A percentile compares a stretch with the other conserved stretches of the same genome.
phyloP scores from a whole-genome alignment of 1,140 invertebrate genomes.

The Uloborus diversus region DNA sequence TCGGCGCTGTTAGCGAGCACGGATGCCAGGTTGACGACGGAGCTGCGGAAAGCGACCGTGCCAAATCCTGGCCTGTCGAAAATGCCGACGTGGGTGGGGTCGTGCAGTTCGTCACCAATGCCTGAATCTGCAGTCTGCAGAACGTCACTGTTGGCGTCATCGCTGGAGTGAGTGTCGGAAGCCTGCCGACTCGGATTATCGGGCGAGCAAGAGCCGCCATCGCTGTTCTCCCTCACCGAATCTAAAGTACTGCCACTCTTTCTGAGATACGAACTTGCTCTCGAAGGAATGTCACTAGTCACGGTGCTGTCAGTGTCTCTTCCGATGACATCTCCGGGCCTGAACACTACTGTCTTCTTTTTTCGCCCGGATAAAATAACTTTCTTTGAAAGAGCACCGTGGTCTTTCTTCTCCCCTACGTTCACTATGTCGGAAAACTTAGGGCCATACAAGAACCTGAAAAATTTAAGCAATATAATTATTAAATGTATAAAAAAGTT shows the following conservation, averaged over 20 bases:
- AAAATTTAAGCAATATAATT: constrained; percentile 3
- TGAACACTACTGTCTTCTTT: constrained; percentile 24
- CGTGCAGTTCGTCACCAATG: constrained; percentile 58
- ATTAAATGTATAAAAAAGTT: no score
- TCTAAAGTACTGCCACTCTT: neutral
- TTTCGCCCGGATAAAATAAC: neutral
- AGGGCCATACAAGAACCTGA: constrained; percentile 2
- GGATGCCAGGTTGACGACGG: constrained; percentile 13
- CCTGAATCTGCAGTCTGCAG: constrained; percentile 46
- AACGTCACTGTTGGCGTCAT: constrained; percentile 36
- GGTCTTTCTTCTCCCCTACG: neutral
- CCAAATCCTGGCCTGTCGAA: constrained; percentile 93
- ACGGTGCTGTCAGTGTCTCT: neutral
- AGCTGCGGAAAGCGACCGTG: constrained; percentile 80
- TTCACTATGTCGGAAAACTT: constrained; percentile 61
- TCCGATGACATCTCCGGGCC: neutral
- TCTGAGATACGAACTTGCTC: neutral
- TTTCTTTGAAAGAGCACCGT: neutral
- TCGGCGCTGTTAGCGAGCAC: neutral
- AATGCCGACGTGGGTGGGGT: constrained; percentile 66
- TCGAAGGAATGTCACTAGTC: neutral
- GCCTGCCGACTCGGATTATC: neutral
- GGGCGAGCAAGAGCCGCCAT: neutral
- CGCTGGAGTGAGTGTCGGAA: neutral
- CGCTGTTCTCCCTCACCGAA: neutral